Evolutionary conservation across 2,113 vertebrate species (phyloP).

Genomic region (Regulus satrapa): DNA sequence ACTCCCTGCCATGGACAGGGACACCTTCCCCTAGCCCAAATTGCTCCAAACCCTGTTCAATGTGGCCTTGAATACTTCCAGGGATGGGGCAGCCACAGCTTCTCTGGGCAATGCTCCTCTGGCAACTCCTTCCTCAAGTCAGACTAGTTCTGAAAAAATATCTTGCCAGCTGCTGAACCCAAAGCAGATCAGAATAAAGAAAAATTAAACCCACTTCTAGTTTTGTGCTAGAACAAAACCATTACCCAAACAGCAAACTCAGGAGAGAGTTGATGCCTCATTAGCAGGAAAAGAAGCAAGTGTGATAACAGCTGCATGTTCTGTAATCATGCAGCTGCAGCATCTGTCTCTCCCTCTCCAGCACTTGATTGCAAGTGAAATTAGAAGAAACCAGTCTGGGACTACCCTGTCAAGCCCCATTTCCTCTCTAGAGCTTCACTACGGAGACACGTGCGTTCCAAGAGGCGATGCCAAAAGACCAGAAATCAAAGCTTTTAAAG

Average conservation of each 20-base stretch:
- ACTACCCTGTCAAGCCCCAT: not conserved
- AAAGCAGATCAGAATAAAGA: not conserved
- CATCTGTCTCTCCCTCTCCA: conserved; percentile 47
- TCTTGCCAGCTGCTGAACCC: not conserved
- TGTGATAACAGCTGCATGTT: conserved; percentile 51
- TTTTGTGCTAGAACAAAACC: not conserved
- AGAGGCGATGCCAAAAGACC: not conserved
- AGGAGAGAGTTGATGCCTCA: conserved; percentile 42
- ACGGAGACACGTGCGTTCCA: not conserved
- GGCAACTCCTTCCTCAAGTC: not conserved
- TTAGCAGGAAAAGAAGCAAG: conserved; percentile 39
- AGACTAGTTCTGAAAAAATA: not conserved
- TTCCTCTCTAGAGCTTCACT: conserved; percentile 13
- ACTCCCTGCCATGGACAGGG: not conserved
- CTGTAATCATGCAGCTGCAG: conserved; percentile 57
- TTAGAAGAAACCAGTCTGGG: conserved; percentile 44
- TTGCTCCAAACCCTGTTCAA: not conserved
- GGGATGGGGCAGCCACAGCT: not conserved
- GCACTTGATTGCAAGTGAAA: conserved; percentile 30
- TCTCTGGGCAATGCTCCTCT: not conserved
- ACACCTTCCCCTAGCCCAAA: not conserved
- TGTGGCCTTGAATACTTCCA: not conserved
- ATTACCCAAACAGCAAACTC: conserved; percentile 14
- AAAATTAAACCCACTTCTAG: not conserved
- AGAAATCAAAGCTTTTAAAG: conserved; percentile 5